Evolutionary conservation across 1,140 invertebrate genomes (phyloP).

Genomic region (Drosophila bifasciata): DNA sequence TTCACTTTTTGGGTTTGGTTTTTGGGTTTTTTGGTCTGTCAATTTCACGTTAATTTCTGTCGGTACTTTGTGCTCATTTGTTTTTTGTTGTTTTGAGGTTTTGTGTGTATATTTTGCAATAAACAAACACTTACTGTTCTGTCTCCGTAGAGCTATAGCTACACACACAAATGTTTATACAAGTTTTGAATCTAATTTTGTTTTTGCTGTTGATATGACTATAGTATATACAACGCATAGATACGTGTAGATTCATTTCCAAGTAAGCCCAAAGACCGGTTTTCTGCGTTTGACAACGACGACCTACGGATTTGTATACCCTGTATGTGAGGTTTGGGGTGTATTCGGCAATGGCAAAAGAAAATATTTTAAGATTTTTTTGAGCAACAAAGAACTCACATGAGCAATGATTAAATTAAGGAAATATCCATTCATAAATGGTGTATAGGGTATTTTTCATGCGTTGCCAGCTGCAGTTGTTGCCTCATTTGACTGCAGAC

Average conservation of each 20-base stretch:
- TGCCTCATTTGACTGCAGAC: slow-evolving; percentile 47
- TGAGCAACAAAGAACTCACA: background rate
- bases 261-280: slow-evolving; percentile 71
- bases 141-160: slow-evolving; percentile 10
- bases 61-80: slow-evolving; percentile 30
- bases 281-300: slow-evolving; percentile 40
- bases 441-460: slow-evolving; percentile 5
- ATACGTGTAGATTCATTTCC: slow-evolving; percentile 72
- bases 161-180: slow-evolving; percentile 8
- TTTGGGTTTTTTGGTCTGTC: slow-evolving; percentile 15
- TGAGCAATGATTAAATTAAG: no score
- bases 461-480: background rate
- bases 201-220: slow-evolving; percentile 8
- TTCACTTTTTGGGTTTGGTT: no score
- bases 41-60: slow-evolving; percentile 38
- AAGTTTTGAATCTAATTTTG: no score
- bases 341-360: no score
- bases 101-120: slow-evolving; percentile 71
- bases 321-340: slow-evolving; percentile 1
- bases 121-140: slow-evolving; percentile 75
- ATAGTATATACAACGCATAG: slow-evolving; percentile 41
- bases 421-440: no score
- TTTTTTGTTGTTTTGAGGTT: background rate
- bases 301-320: slow-evolving; percentile 65
- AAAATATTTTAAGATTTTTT: slow-evolving; percentile 13